A percentile compares a stretch with the other conserved stretches of the same genome.
Conservation (phyloP, 2,113 vertebrate species). For the Gopherus flavomarginatus region DNA sequence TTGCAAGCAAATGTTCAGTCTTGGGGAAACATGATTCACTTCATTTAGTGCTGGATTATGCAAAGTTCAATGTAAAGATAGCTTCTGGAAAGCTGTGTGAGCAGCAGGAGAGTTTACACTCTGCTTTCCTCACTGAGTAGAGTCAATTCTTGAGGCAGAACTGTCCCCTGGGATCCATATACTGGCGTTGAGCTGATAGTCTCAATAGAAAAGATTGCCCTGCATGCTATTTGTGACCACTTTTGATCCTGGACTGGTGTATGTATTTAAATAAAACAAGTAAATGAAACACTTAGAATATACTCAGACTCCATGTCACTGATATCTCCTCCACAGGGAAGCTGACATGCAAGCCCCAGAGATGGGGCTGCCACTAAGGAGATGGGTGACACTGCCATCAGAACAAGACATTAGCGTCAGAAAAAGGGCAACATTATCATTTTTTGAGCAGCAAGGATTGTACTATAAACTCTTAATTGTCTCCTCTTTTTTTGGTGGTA, state of each 20-base stretch:
- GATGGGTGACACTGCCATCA: neutral
- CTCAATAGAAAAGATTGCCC: neutral
- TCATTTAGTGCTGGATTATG: neutral
- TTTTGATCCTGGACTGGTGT: neutral
- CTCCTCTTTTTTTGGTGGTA: rapidly evolving
- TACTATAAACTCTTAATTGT: neutral
- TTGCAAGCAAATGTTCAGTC: neutral
- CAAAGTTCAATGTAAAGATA: neutral
- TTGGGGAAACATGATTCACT: neutral
- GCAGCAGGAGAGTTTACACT: neutral
- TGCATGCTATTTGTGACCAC: neutral
- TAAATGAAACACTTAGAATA: neutral
- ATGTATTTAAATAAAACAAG: neutral
- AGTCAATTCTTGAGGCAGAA: neutral
- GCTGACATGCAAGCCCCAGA: neutral
- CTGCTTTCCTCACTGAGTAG: neutral
- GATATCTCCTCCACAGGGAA: neutral
- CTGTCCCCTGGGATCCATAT: neutral
- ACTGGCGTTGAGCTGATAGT: neutral
- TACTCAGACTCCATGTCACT: neutral
- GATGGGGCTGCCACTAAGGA: neutral
- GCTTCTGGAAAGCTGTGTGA: neutral
- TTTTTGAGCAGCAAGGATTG: neutral
- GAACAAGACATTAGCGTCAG: neutral
- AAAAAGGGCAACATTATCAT: neutral